Conservation (phyloP, 2,888 invertebrate genomes). For the Saturnia japonica region DNA sequence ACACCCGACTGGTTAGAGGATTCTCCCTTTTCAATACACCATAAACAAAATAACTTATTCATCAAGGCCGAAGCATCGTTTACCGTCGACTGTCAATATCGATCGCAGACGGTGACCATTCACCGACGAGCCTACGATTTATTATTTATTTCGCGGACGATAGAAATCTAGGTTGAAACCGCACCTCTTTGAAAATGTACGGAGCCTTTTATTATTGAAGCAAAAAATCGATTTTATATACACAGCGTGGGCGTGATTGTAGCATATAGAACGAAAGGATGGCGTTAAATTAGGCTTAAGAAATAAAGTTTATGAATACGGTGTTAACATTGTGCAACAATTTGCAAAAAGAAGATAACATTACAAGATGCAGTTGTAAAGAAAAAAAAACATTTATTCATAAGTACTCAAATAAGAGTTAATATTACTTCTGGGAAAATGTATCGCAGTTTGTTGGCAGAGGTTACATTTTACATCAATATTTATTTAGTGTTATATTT, state of each 20-base stretch:
- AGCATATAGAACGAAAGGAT: not conserved
- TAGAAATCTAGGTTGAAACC: conserved; percentile 5
- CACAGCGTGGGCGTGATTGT: not conserved
- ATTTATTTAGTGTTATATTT: too few species aligned
- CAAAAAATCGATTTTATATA: not conserved
- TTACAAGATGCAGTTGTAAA: too few species aligned
- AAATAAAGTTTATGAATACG: not conserved
- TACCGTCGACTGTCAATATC: not conserved
- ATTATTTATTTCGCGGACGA: conserved; percentile 16
- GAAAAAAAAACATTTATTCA: too few species aligned
- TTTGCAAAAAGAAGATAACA: too few species aligned
- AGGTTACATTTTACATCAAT: too few species aligned
- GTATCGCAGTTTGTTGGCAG: too few species aligned
- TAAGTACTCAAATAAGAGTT: too few species aligned
- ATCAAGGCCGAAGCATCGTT: not conserved
- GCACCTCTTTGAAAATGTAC: not conserved
- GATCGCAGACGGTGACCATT: conserved; percentile 25
- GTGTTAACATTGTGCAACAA: too few species aligned
- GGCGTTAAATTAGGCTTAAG: not conserved
- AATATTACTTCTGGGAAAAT: too few species aligned
- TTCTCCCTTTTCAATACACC: too few species aligned
- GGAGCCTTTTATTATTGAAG: not conserved
- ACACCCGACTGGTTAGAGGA: too few species aligned
- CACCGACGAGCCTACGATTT: conserved; percentile 16
- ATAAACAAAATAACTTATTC: not conserved